phyloP scores from a whole-genome alignment of 1,140 invertebrate genomes.

The Lordiphosa stackelbergi region DNA sequence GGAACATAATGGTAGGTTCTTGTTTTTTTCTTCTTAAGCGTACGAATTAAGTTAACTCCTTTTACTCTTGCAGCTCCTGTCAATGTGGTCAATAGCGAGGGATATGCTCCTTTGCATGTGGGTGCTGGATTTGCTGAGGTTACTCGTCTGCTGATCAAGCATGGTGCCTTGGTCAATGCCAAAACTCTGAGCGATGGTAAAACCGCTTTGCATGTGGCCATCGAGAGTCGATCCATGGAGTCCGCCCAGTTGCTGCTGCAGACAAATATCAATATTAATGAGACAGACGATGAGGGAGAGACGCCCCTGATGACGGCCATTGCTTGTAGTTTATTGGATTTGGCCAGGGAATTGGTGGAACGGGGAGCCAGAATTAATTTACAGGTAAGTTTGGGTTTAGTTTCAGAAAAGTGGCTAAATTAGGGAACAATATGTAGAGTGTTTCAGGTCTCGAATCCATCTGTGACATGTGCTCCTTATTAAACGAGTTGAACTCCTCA shows the following conservation, averaged over 20 bases:
- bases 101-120: constrained; percentile 94
- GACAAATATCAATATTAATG: constrained; percentile 80
- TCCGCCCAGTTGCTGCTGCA: constrained; percentile 80
- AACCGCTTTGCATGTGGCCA: constrained; percentile 64
- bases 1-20: constrained; percentile 86
- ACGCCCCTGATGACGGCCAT: constrained; percentile 80
- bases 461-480: too few relatives aligned
- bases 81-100: constrained; percentile 89
- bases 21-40: too few relatives aligned
- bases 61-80: constrained; percentile 79
- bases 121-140: constrained; percentile 84
- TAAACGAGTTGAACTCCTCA: too few relatives aligned
- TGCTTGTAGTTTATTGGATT: constrained; percentile 76
- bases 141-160: constrained; percentile 50
- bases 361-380: constrained; percentile 80
- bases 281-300: constrained; percentile 79
- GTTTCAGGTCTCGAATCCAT: too few relatives aligned
- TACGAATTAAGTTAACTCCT: background rate
- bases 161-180: constrained; percentile 65
- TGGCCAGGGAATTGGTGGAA: constrained; percentile 78
- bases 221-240: constrained; percentile 75
- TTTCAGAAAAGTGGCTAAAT: too few relatives aligned
- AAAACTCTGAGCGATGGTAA: constrained; percentile 68
- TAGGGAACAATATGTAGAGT: too few relatives aligned
- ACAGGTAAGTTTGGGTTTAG: too few relatives aligned